These are phyloP conservation scores for Herpetotheres cachinnans DNA, from an alignment of 2,113 vertebrate genomes.

Conservation along the genomic window DNA sequence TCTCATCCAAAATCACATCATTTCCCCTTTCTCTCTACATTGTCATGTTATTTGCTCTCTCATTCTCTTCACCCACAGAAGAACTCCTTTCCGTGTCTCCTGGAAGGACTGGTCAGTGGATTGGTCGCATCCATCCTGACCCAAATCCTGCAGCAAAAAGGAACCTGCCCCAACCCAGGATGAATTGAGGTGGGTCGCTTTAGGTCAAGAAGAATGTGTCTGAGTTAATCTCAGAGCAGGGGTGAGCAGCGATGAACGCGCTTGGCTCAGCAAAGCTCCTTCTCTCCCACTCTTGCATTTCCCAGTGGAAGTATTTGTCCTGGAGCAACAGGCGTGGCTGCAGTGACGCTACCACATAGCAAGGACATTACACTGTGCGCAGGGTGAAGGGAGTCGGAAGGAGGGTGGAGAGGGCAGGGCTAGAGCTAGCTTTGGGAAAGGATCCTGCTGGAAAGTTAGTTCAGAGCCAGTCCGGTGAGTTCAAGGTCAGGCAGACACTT, in stretches of 20 bases:
- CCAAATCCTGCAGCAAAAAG: not conserved
- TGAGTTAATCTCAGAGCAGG: not conserved
- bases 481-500: not conserved
- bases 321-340: not conserved
- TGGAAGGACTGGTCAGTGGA: not conserved
- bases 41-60: not conserved
- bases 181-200: rapidly evolving
- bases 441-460: not conserved
- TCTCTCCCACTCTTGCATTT: not conserved
- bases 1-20: not conserved
- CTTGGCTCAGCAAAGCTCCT: not conserved
- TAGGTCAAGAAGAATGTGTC: rapidly evolving
- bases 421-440: not conserved
- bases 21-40: not conserved
- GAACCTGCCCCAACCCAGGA: not conserved
- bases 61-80: not conserved
- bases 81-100: not conserved
- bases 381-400: not conserved
- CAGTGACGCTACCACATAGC: not conserved
- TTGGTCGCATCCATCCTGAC: not conserved
- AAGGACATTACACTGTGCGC: not conserved
- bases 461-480: not conserved
- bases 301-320: not conserved
- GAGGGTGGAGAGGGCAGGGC: not conserved
- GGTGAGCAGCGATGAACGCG: rapidly evolving